Conservation (phyloP, 2,797 vertebrate species). For the Crocodylus rhombifer region DNA sequence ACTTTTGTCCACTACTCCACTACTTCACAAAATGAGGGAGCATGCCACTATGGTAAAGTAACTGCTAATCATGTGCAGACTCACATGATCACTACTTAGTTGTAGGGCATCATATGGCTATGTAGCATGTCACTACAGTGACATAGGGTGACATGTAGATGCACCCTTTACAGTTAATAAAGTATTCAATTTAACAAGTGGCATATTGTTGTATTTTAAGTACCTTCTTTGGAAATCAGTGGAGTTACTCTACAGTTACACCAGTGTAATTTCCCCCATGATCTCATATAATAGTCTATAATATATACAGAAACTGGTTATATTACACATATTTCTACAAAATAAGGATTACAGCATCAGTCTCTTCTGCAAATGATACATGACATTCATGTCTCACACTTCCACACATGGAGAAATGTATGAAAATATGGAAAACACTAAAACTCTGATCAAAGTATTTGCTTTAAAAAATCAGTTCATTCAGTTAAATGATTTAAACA, state of each 20-base stretch:
- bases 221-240: background rate
- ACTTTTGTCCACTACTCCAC: no score
- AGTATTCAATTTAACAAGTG: background rate
- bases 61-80: no score
- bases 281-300: background rate
- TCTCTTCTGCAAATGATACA: background rate
- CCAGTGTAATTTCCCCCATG: background rate
- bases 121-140: no score
- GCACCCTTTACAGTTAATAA: no score
- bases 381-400: background rate
- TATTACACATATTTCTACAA: background rate
- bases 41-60: no score
- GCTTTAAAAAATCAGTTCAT: background rate
- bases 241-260: background rate
- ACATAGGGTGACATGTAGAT: no score
- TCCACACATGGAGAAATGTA: rapidly evolving
- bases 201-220: background rate
- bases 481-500: background rate
- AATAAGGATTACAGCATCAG: background rate
- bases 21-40: no score
- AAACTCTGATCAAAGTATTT: background rate
- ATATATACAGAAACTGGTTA: background rate
- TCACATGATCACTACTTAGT: no score
- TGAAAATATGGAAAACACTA: background rate
- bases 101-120: no score